phyloP scores from a whole-genome alignment of 2,797 vertebrate species.

The Pteronotus mesoamericanus region DNA sequence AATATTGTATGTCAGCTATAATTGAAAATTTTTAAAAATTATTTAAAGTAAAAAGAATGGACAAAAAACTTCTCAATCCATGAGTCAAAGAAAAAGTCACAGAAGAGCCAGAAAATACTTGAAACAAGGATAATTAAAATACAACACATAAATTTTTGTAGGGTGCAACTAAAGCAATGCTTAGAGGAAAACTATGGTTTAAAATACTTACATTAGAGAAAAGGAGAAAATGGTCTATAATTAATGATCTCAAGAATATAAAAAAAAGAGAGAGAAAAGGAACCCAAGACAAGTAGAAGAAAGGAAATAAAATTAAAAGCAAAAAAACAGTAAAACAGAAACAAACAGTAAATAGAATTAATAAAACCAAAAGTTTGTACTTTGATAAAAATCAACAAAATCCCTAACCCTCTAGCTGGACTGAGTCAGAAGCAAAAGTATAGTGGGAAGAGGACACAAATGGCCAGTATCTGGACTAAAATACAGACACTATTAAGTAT shows the following conservation, averaged over 20 bases:
- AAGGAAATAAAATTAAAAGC: background rate
- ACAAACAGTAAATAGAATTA: background rate
- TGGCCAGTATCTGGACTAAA: background rate
- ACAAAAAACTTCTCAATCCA: too few species aligned
- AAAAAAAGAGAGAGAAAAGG: background rate
- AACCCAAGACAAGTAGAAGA: background rate
- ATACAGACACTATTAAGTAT: background rate
- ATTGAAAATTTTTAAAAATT: too few species aligned
- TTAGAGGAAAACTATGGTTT: background rate
- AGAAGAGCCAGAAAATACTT: background rate
- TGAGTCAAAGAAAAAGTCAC: background rate
- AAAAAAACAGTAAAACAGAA: background rate
- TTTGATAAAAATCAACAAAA: background rate
- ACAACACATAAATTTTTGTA: background rate
- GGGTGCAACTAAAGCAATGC: background rate
- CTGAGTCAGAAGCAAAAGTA: background rate
- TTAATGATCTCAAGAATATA: background rate
- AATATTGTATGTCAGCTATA: too few species aligned
- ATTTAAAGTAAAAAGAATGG: too few species aligned
- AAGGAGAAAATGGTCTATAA: background rate
- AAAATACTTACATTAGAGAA: background rate
- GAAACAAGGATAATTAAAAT: background rate
- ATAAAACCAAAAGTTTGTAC: background rate
- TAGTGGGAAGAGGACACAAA: background rate
- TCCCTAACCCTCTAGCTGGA: background rate